These are phyloP conservation scores for Drosophila insularis DNA, from an alignment of 1,140 invertebrate genomes.

Conservation along the genomic window DNA sequence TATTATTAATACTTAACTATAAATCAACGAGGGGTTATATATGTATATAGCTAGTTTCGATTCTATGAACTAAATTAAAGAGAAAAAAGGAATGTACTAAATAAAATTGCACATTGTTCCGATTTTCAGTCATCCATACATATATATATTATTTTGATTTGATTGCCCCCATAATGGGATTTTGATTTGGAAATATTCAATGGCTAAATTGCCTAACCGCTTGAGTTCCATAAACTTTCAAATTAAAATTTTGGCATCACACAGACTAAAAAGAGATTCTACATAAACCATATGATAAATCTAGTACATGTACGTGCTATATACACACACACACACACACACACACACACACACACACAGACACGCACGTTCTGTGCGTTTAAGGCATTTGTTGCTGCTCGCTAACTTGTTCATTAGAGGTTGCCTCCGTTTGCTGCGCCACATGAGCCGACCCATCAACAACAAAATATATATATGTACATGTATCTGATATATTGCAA, in stretches of 20 bases:
- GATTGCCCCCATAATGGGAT: neutral
- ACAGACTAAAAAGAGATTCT: conserved; percentile 26
- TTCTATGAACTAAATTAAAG: neutral
- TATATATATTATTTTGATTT: conserved; percentile 1
- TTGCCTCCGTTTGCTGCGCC: conserved; percentile 12
- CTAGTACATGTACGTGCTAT: neutral
- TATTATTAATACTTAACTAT: no score
- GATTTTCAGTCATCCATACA: no score
- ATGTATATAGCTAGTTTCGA: no score
- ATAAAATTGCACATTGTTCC: neutral
- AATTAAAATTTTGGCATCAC: conserved; percentile 55
- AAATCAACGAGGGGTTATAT: no score
- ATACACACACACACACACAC: conserved; percentile 15
- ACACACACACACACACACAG: neutral
- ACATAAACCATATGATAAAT: conserved; percentile 51
- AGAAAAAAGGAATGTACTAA: neutral
- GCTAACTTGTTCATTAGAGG: conserved; percentile 19
- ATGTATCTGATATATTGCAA: conserved; percentile 39
- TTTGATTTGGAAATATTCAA: conserved; percentile 2
- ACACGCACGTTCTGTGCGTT: conserved; percentile 30
- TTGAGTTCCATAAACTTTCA: conserved; percentile 65
- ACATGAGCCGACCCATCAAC: conserved; percentile 30
- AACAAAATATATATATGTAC: conserved; percentile 18
- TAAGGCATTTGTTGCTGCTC: conserved; percentile 21
- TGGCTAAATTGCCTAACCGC: conserved; percentile 31